Evolutionary conservation across 2,113 vertebrate species (phyloP).

Genomic region (Centrocercus urophasianus): DNA sequence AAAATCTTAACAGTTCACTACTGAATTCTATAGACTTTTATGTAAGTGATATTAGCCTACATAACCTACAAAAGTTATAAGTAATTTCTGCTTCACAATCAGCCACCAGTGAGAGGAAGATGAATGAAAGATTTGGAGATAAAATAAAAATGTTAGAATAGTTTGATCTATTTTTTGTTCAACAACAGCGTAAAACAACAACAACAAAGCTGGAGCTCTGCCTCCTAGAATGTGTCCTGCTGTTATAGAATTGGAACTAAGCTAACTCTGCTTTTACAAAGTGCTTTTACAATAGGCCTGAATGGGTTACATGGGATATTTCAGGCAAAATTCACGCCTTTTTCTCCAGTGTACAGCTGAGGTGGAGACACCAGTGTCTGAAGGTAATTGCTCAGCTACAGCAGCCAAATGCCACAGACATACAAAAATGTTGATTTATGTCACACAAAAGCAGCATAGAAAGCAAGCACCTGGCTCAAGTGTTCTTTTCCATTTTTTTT

Average conservation of each 20-base stretch:
- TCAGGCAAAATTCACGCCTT: background rate
- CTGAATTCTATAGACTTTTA: background rate
- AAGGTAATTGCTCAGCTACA: constrained; percentile 44
- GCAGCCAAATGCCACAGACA: constrained; percentile 27
- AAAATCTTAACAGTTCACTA: background rate
- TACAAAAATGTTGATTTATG: constrained; percentile 59
- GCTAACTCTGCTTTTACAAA: background rate
- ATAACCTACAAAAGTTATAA: background rate
- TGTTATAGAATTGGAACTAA: background rate
- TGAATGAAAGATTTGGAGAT: background rate
- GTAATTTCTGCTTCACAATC: background rate
- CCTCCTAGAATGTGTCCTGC: background rate
- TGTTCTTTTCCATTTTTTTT: background rate
- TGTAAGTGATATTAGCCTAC: background rate
- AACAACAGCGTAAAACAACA: no score
- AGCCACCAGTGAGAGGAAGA: background rate
- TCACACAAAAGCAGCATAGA: constrained; percentile 45
- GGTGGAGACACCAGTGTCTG: constrained; percentile 20
- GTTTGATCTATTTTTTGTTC: background rate
- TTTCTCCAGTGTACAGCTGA: background rate
- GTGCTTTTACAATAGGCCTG: background rate
- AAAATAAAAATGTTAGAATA: background rate
- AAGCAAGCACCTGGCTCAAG: constrained; percentile 56
- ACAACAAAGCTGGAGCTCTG: background rate
- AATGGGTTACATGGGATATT: background rate